Percentiles rank a stretch among this genome's conserved stretches.
Conservation (phyloP, 2,113 vertebrate genomes). For the Maylandia zebra region DNA sequence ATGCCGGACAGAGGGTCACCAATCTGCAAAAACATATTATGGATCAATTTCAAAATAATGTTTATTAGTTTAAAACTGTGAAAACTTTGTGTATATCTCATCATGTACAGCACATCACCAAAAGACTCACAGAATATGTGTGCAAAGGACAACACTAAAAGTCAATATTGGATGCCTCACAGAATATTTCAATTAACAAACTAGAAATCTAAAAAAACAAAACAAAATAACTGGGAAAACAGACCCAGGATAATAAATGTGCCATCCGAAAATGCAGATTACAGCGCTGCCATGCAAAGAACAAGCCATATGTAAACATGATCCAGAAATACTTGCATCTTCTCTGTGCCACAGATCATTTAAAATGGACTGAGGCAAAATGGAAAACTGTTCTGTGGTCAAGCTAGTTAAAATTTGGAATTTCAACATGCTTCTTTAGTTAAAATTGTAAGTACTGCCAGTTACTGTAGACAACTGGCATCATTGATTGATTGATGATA, state of each 20-base stretch:
- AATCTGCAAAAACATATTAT: neutral
- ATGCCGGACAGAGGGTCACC: neutral
- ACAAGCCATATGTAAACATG: neutral
- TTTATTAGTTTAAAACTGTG: neutral
- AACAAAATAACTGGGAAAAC: neutral
- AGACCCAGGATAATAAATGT: neutral
- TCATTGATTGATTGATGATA: neutral
- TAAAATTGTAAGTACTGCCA: neutral
- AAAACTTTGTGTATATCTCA: neutral
- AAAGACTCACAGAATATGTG: neutral
- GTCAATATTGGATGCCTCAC: neutral
- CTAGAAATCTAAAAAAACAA: neutral
- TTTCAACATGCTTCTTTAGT: neutral
- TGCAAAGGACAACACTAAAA: neutral
- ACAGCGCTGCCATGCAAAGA: neutral
- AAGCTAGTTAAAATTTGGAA: neutral
- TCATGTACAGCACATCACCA: neutral
- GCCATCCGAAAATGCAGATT: neutral
- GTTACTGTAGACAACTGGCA: neutral
- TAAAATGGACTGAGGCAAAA: neutral
- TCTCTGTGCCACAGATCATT: neutral
- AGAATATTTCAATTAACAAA: neutral
- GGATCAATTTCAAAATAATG: neutral
- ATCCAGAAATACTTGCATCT: neutral
- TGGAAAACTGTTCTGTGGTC: neutral